Percentiles rank a stretch among this genome's conserved stretches.
Evolutionary conservation across 2,888 invertebrate species (phyloP).

Genomic region (Campaea margaritaria): DNA sequence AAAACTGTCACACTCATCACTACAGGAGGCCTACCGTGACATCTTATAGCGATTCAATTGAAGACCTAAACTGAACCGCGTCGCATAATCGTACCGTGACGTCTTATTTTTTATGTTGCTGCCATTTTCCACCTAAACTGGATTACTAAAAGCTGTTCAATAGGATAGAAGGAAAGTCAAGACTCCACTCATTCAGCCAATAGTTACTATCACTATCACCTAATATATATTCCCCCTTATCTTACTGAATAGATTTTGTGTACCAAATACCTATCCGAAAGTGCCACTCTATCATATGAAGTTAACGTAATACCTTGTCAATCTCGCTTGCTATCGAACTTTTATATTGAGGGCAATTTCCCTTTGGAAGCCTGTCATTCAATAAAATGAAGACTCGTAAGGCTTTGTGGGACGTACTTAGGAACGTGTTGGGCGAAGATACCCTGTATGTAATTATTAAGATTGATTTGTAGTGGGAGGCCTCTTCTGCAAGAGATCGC

Average conservation of each 20-base stretch:
- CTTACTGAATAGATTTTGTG: conserved; percentile 34
- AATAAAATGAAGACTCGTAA: conserved; percentile 39
- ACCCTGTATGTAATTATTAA: not conserved
- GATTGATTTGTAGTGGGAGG: not conserved
- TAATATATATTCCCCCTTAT: conserved; percentile 23
- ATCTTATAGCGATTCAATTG: too few species aligned
- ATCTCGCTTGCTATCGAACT: conserved; percentile 37
- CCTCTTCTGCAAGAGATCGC: too few species aligned
- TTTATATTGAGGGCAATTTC: conserved; percentile 47
- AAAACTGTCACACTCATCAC: too few species aligned
- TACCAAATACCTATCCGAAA: conserved; percentile 36
- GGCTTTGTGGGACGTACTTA: conserved; percentile 20
- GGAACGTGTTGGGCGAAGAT: not conserved
- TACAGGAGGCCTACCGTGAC: too few species aligned
- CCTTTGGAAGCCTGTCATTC: conserved; percentile 45
- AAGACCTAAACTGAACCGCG: too few species aligned
- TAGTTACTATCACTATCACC: conserved; percentile 5
- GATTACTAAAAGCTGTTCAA: too few species aligned
- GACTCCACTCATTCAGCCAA: conserved; percentile 7
- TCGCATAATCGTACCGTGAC: too few species aligned
- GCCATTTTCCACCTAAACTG: too few species aligned
- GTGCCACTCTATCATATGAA: conserved; percentile 44
- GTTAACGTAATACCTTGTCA: conserved; percentile 42
- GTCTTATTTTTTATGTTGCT: too few species aligned
- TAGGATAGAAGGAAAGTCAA: too few species aligned